A percentile compares a stretch with the other conserved stretches of the same genome.
Evolutionary conservation across 2,888 invertebrate genomes (phyloP).

Genomic region (Chloromyia formosa): DNA sequence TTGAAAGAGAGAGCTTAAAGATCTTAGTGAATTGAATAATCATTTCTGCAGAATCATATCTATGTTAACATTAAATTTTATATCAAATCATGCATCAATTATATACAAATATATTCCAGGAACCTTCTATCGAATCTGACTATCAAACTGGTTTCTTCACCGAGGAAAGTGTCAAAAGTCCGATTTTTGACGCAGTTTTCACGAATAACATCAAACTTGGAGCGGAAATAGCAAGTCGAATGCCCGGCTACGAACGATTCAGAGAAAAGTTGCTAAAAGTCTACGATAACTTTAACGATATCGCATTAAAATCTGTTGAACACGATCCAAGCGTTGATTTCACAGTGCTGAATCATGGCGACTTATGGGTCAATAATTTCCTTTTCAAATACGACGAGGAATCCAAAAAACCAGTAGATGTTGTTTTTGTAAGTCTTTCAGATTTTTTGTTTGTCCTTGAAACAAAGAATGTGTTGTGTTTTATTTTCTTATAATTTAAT

Average conservation of each 20-base stretch:
- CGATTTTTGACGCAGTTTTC: slow-evolving; percentile 55
- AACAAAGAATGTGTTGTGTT: no score
- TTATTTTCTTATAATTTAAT: neutral
- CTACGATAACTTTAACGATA: slow-evolving; percentile 56
- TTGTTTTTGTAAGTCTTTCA: slow-evolving; percentile 61
- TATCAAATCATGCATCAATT: no score
- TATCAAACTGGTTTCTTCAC: neutral
- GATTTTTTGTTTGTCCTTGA: no score
- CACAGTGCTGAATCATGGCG: slow-evolving; percentile 67
- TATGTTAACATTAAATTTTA: no score
- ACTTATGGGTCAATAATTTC: slow-evolving; percentile 67
- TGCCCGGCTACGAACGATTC: slow-evolving; percentile 63
- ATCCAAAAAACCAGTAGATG: slow-evolving; percentile 60
- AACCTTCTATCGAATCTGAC: slow-evolving; percentile 54
- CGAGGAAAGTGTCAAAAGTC: neutral
- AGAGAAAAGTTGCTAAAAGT: slow-evolving; percentile 61
- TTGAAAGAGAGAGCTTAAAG: neutral
- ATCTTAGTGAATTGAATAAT: neutral
- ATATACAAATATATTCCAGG: no score
- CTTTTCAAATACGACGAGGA: slow-evolving; percentile 61
- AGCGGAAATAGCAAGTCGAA: slow-evolving; percentile 61
- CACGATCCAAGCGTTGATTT: slow-evolving; percentile 57
- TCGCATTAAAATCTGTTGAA: slow-evolving; percentile 52
- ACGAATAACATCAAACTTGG: slow-evolving; percentile 57
- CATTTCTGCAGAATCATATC: no score